Evolutionary conservation across 2,113 vertebrate species (phyloP), one percentile per base, ranked within the genome.

Genomic region (Chlorocebus sabaeus): DNA sequence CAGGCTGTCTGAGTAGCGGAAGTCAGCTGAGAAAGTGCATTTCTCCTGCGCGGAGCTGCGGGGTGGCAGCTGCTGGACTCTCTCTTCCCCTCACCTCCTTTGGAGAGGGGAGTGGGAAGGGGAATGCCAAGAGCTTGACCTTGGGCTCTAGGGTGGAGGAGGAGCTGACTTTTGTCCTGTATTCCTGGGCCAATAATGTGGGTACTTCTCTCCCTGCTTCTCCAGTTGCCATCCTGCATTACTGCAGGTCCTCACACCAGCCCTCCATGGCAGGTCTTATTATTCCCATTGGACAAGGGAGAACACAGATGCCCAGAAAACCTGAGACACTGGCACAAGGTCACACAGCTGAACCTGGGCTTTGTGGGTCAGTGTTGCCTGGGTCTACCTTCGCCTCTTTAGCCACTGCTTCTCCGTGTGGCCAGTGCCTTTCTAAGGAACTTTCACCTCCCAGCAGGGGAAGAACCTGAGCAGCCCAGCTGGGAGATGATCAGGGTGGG

Each of bases 31-130:
- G 83, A 40, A 40, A 27, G 52, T 12, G 5, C 6, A 1, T 64
- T 67, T 67, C 76, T 45, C 4, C 55, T 13, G 40, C n/a, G 1
- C 0, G 11, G n/a, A 52, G 23, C 48, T 59, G 9, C 17, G 1
- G 1, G 43, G 35, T 64, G 25, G 76, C 2, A 0, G 6, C 52
- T n/a, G 40, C 5, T 30, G 9, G 23, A 9, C 40, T 48, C 7
- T 38, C 13, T 9, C 20, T 13, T 87, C 17, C 8, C 17, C 52
- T 57, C 4, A 16, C 57, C 61, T n/a, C 45, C 25, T 57, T n/a
- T 52, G 20, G 22, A 79, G 89, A 45, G 20, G 57, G 17, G 14
- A 1, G 1, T 3, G 2, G 10, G 7, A 0, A 10, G 11, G 8
- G 10, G 4, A 23, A 14, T 55, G 20, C 38, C 76, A 25, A 10